These are phyloP conservation scores for Taeniopygia guttata DNA, from an alignment of 2,797 vertebrate genomes.

Conservation along the genomic window DNA sequence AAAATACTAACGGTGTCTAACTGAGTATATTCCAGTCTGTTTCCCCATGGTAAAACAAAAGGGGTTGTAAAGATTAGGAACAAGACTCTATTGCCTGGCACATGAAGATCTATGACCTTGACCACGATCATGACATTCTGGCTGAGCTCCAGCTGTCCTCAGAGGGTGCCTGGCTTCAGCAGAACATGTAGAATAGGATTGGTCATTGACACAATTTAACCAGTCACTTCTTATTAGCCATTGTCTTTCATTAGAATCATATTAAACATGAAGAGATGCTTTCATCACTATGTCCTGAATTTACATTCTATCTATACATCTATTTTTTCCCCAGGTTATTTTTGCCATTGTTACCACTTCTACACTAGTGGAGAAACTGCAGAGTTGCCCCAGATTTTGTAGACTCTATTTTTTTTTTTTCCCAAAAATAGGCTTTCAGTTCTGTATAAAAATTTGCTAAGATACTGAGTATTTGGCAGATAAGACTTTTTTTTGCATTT, in stretches of 20 bases:
- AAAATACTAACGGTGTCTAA: background rate
- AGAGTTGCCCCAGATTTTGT: background rate
- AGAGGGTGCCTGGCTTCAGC: conserved; percentile 33
- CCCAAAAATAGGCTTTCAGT: background rate
- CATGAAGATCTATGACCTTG: conserved; percentile 24
- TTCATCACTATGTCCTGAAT: background rate
- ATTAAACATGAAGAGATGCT: background rate
- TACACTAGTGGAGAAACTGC: background rate
- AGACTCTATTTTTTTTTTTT: background rate
- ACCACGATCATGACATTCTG: background rate
- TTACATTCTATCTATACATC: background rate
- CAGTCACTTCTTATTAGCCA: conserved; percentile 43
- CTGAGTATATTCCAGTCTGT: background rate
- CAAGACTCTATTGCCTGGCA: background rate
- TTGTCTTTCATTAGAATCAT: background rate
- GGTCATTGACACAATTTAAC: conserved; percentile 53
- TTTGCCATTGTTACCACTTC: background rate
- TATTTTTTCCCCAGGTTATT: background rate
- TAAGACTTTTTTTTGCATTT: background rate
- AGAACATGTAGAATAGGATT: conserved; percentile 6
- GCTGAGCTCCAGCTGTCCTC: conserved; percentile 45
- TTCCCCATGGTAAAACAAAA: background rate
- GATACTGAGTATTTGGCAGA: background rate
- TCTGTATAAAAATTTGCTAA: background rate
- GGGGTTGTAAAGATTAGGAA: conserved; percentile 12